These are phyloP conservation scores for Empis livida DNA, from an alignment of 2,888 invertebrate genomes.

Conservation along the genomic window DNA sequence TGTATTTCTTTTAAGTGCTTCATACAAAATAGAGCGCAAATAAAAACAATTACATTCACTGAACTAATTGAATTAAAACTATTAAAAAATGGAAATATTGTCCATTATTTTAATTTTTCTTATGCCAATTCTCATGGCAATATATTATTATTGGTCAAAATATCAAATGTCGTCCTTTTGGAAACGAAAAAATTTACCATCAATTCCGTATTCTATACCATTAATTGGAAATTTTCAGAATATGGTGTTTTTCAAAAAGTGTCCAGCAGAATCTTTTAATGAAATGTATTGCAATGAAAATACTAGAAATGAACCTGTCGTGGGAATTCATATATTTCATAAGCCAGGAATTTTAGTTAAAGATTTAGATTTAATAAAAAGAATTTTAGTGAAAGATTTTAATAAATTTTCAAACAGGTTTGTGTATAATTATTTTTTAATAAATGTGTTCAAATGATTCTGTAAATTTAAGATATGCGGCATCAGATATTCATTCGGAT, in stretches of 20 bases:
- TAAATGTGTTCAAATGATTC: too few species aligned
- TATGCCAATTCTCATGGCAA: neutral
- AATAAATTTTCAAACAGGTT: constrained; percentile 32
- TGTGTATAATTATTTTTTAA: neutral
- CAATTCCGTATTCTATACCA: constrained; percentile 32
- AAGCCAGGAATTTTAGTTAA: constrained; percentile 34
- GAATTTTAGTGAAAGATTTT: constrained; percentile 37
- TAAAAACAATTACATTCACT: too few species aligned
- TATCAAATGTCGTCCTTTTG: constrained; percentile 18
- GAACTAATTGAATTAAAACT: too few species aligned
- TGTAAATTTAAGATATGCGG: constrained; percentile 20
- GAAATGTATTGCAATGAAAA: constrained; percentile 27
- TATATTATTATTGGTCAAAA: neutral
- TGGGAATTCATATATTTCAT: constrained; percentile 34
- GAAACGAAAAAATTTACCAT: constrained; percentile 30
- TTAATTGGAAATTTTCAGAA: constrained; percentile 29
- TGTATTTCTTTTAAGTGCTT: too few species aligned
- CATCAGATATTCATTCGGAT: constrained; percentile 28
- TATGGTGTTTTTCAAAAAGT: constrained; percentile 21
- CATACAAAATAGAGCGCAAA: too few species aligned
- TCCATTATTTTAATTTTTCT: neutral
- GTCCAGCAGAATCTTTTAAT: constrained; percentile 27
- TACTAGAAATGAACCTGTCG: constrained; percentile 22
- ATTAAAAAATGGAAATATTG: neutral
- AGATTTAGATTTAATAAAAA: constrained; percentile 36